Evolutionary conservation across 1,140 invertebrate genomes (phyloP).

Genomic region (Papilio helenus): DNA sequence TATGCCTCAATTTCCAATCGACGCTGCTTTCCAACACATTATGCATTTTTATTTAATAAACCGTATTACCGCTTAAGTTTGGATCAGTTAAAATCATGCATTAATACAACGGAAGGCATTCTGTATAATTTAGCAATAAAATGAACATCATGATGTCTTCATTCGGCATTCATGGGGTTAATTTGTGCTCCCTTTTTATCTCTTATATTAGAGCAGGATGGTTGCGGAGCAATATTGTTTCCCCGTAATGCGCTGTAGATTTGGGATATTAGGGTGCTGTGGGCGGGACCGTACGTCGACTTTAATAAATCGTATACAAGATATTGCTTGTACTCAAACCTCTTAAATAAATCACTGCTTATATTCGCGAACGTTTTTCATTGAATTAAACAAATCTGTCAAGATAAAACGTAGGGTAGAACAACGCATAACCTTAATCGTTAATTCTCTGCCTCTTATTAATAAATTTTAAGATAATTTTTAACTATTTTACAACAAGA

Average conservation of each 20-base stretch:
- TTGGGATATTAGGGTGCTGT: conserved; percentile 65
- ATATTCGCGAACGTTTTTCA: conserved; percentile 20
- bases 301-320: conserved; percentile 73
- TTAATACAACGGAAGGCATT: conserved; percentile 43
- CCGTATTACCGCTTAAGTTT: conserved; percentile 4
- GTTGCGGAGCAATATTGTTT: conserved; percentile 55
- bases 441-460: background rate
- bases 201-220: conserved; percentile 39
- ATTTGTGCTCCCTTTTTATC: conserved; percentile 42
- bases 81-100: conserved; percentile 15
- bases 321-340: conserved; percentile 42
- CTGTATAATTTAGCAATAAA: conserved; percentile 68
- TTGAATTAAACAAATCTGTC: conserved; percentile 14
- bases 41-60: conserved; percentile 20
- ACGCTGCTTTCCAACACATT: background rate
- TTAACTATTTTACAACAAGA: too few species aligned
- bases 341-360: conserved; percentile 20
- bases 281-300: conserved; percentile 69
- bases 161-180: conserved; percentile 46
- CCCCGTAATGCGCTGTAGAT: conserved; percentile 52
- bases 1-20: background rate
- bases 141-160: conserved; percentile 54
- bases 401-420: background rate
- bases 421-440: background rate
- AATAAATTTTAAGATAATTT: too few species aligned